Percentiles rank a stretch among this genome's conserved stretches.
These are phyloP conservation scores for Conus betulinus DNA, from an alignment of 1,140 invertebrate genomes.

Conservation along the genomic window DNA sequence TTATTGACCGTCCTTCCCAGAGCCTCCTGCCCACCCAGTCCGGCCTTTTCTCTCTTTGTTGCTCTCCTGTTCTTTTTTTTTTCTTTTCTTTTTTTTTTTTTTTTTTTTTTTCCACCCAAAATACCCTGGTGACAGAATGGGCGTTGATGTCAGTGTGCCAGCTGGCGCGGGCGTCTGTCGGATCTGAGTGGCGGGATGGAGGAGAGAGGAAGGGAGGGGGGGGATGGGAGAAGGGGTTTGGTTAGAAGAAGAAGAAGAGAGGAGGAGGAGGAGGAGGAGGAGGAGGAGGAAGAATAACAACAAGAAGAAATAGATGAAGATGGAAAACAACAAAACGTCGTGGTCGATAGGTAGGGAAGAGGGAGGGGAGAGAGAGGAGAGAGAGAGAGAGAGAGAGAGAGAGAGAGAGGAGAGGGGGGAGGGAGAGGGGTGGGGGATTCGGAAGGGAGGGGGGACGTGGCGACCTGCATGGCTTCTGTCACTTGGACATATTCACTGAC, in stretches of 20 bases:
- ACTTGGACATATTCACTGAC: no score
- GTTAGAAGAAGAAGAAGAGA: not conserved
- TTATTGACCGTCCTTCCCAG: not conserved
- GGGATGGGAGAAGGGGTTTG: not conserved
- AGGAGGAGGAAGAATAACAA: not conserved
- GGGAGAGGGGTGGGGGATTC: not conserved
- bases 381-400: slow-evolving; percentile 25
- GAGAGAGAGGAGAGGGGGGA: not conserved
- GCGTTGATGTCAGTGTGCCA: not conserved
- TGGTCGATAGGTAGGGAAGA: not conserved
- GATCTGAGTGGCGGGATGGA: no score
- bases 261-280: not conserved
- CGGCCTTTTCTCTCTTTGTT: no score
- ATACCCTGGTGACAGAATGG: not conserved
- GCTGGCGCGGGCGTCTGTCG: not conserved
- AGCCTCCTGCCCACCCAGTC: no score
- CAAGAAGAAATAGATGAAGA: not conserved
- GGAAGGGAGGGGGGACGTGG: no score
- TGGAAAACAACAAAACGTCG: no score
- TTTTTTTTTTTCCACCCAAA: no score
- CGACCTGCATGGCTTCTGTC: no score
- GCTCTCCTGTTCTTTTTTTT: no score
- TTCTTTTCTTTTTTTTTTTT: no score
- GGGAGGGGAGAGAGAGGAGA: not conserved
- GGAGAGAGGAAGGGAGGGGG: not conserved